Evolutionary conservation across 2,113 vertebrate genomes (phyloP).

Genomic region (Stictonetta naevosa): DNA sequence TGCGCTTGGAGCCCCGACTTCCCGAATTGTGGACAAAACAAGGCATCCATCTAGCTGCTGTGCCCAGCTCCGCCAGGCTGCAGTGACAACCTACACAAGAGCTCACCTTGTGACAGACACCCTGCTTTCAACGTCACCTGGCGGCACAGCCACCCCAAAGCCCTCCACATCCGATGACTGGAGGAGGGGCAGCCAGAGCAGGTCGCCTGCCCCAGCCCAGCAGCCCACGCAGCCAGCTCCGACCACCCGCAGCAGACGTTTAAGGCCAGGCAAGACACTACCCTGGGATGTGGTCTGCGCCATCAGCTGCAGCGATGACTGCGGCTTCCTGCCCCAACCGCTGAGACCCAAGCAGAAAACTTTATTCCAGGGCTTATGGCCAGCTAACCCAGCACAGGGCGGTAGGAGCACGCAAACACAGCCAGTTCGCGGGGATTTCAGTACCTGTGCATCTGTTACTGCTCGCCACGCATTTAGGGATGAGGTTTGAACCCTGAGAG

Average conservation of each 20-base stretch:
- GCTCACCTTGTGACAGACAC: background rate
- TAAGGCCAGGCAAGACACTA: slow-evolving; percentile 11
- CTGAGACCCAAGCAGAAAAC: background rate
- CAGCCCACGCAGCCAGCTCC: background rate
- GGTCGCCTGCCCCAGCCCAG: background rate
- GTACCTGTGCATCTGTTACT: background rate
- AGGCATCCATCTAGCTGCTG: background rate
- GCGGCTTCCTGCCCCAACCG: slow-evolving; percentile 26
- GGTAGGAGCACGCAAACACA: background rate
- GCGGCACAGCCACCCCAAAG: background rate
- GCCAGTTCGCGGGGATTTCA: background rate
- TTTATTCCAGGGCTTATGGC: background rate
- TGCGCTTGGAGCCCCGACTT: background rate
- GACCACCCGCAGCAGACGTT: background rate
- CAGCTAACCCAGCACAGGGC: background rate
- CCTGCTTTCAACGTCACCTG: background rate
- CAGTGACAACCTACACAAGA: background rate
- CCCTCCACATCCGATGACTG: background rate
- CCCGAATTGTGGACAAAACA: background rate
- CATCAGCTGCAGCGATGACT: background rate
- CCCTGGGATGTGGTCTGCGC: background rate
- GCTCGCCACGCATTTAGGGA: background rate
- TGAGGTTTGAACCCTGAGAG: background rate
- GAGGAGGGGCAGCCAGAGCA: background rate
- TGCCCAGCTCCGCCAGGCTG: background rate